A percentile compares a stretch with the other conserved stretches of the same genome.
Conservation (phyloP, 2,797 vertebrate genomes). For the Hippoglossus hippoglossus region DNA sequence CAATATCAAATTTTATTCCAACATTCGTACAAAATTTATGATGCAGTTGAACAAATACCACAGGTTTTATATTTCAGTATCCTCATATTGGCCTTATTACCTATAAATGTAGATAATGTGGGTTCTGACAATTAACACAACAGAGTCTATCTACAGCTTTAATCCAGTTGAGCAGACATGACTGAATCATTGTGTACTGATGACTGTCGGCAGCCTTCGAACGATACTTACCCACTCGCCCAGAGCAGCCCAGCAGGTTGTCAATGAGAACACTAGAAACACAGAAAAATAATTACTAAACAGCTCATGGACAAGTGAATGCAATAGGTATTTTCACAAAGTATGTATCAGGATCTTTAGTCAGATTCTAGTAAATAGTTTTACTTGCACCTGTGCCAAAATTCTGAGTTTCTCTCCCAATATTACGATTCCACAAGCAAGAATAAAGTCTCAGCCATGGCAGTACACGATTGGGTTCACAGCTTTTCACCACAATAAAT, state of each 20-base stretch:
- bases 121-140: no score
- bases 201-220: no score
- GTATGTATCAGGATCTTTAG: conserved; percentile 73
- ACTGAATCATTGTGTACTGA: not conserved
- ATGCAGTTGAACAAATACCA: no score
- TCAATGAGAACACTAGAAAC: not conserved
- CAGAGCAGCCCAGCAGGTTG: not conserved
- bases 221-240: not conserved
- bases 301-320: not conserved
- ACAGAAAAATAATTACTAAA: not conserved
- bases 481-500: fast-evolving
- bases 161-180: not conserved
- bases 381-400: conserved; percentile 77
- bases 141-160: no score
- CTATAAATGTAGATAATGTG: no score
- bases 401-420: conserved; percentile 73
- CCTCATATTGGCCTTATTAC: no score
- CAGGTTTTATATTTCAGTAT: no score
- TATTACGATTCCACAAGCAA: conserved; percentile 67
- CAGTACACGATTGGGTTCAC: conserved; percentile 70
- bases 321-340: not conserved
- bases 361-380: conserved; percentile 60
- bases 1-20: not conserved
- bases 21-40: no score
- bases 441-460: conserved; percentile 51